A percentile compares a stretch with the other conserved stretches of the same genome.
phyloP scores from a whole-genome alignment of 1,140 invertebrate species.

The Brachionus paranguensis region DNA sequence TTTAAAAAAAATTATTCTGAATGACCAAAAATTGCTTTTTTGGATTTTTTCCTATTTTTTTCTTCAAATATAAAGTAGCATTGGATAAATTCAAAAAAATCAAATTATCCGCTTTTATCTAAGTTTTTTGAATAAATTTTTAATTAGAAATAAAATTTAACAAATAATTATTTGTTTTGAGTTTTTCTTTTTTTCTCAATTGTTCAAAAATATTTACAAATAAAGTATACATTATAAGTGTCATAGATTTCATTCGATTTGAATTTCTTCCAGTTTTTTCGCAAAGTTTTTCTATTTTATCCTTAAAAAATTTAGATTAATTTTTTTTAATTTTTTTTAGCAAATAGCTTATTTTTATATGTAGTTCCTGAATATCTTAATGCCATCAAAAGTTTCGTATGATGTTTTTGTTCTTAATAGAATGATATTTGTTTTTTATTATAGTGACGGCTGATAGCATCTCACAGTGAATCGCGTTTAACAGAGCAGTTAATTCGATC shows the following conservation, averaged over 20 bases:
- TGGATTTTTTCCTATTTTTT: not conserved
- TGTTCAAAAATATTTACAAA: too few relatives aligned
- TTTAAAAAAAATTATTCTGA: not conserved
- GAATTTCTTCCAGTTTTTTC: not conserved
- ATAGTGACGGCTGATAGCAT: too few relatives aligned
- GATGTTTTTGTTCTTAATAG: too few relatives aligned
- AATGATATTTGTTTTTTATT: too few relatives aligned
- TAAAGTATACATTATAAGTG: not conserved
- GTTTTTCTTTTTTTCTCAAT: too few relatives aligned
- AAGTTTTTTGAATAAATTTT: not conserved
- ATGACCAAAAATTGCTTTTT: not conserved
- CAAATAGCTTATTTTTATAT: too few relatives aligned
- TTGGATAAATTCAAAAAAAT: not conserved
- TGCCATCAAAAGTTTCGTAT: too few relatives aligned
- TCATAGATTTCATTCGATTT: not conserved
- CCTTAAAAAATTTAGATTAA: not conserved
- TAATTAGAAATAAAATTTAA: not conserved
- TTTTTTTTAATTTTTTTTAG: too few relatives aligned
- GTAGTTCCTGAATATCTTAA: too few relatives aligned
- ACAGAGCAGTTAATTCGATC: too few relatives aligned
- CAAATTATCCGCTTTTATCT: not conserved
- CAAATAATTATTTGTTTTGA: not conserved
- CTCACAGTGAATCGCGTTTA: too few relatives aligned
- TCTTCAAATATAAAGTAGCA: conserved; percentile 11
- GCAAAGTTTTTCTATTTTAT: not conserved